Percentiles rank a stretch among this genome's conserved stretches.
Evolutionary conservation across 2,888 invertebrate species (phyloP).

Genomic region (Eupithecia dodoneata): DNA sequence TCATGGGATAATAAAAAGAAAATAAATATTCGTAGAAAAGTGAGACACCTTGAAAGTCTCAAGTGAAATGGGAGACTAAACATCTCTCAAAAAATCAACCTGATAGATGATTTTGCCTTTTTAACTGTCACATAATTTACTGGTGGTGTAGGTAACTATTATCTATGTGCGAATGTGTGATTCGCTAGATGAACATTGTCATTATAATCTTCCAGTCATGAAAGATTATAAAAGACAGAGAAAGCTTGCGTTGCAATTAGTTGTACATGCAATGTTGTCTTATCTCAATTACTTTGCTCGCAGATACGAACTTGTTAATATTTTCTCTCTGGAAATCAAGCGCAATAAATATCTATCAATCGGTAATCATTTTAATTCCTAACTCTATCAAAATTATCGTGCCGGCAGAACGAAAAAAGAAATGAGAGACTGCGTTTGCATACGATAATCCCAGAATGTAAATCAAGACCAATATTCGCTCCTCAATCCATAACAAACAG

Average conservation of each 20-base stretch:
- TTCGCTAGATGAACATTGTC: conserved; percentile 14
- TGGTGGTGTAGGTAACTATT: background rate
- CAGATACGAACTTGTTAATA: conserved; percentile 12
- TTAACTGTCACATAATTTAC: background rate
- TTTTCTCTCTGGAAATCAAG: conserved; percentile 11
- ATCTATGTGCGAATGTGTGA: conserved; percentile 13
- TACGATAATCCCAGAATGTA: conserved; percentile 25
- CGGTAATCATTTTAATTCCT: background rate
- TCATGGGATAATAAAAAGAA: background rate
- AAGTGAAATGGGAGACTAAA: background rate
- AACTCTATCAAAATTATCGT: background rate
- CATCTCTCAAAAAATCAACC: background rate
- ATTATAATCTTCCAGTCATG: conserved; percentile 20
- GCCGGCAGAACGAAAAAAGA: conserved; percentile 1
- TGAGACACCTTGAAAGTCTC: background rate
- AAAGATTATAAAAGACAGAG: conserved; percentile 24
- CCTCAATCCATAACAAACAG: conserved; percentile 61
- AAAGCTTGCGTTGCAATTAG: conserved; percentile 31
- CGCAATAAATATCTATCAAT: background rate
- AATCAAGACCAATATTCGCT: conserved; percentile 39
- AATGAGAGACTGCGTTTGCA: conserved; percentile 23
- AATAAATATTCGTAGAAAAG: background rate
- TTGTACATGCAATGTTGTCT: conserved; percentile 25
- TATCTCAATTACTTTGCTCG: conserved; percentile 27
- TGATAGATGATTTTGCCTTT: background rate